Conservation (phyloP, 2,888 invertebrate species). For the Andrena bucephala region DNA sequence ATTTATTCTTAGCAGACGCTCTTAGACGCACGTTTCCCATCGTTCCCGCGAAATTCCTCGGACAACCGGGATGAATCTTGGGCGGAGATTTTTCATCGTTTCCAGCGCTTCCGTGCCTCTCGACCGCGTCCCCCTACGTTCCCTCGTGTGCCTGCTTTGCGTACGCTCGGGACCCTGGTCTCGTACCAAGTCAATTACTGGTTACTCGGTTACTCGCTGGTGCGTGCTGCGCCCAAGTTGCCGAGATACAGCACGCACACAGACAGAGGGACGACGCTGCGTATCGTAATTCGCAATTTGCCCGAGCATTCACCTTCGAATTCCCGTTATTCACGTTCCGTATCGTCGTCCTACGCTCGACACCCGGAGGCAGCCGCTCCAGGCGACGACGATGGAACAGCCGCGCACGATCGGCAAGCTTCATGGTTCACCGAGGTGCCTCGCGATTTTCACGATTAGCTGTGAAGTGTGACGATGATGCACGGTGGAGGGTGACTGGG, state of each 20-base stretch:
- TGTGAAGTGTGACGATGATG: too few species aligned
- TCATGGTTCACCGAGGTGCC: slow-evolving; percentile 1
- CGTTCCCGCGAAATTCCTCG: slow-evolving; percentile 56
- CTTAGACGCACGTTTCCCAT: slow-evolving; percentile 19
- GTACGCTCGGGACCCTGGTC: slow-evolving; percentile 68
- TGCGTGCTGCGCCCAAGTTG: slow-evolving; percentile 66
- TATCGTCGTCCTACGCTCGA: slow-evolving; percentile 69
- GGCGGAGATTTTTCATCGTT: slow-evolving; percentile 47
- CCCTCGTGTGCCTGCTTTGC: slow-evolving; percentile 13
- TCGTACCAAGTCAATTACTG: slow-evolving; percentile 76
- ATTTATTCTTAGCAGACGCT: slow-evolving; percentile 57
- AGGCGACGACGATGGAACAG: slow-evolving; percentile 14
- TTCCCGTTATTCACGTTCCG: slow-evolving; percentile 83
- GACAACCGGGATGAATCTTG: slow-evolving; percentile 25
- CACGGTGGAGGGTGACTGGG: too few species aligned
- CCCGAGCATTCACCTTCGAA: slow-evolving; percentile 84
- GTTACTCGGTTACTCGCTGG: slow-evolving; percentile 76
- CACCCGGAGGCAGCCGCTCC: slow-evolving; percentile 48
- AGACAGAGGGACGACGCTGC: slow-evolving; percentile 28
- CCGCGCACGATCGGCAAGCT: slow-evolving; percentile 12
- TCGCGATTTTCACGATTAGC: neutral
- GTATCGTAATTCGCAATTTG: slow-evolving; percentile 83
- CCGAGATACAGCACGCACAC: slow-evolving; percentile 28
- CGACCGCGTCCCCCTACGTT: slow-evolving; percentile 39
- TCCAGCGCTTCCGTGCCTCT: slow-evolving; percentile 9